A percentile compares a stretch with the other conserved stretches of the same genome.
These are phyloP conservation scores for Yponomeuta plumbellus DNA, from an alignment of 2,888 invertebrate species.

Conservation along the genomic window DNA sequence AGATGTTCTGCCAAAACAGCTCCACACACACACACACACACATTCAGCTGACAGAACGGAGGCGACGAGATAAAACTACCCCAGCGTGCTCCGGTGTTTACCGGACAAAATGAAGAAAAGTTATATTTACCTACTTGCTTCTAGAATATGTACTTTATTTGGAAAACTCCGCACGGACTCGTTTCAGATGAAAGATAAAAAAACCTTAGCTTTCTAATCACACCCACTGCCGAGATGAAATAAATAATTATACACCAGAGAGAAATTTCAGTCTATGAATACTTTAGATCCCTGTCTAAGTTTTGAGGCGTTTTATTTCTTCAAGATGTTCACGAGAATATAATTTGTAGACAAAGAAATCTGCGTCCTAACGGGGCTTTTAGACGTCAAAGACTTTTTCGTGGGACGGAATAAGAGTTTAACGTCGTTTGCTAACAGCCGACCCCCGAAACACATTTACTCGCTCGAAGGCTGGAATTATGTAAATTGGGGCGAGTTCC, in stretches of 20 bases:
- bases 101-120: not conserved
- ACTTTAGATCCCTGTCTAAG: not conserved
- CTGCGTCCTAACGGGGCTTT: not conserved
- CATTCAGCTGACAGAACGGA: not conserved
- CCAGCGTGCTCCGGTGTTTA: not conserved
- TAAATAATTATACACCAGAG: not conserved
- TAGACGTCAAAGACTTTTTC: conserved; percentile 4
- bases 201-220: too few species aligned
- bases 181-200: too few species aligned
- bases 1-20: not conserved
- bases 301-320: too few species aligned
- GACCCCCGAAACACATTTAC: conserved; percentile 15
- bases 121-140: not conserved
- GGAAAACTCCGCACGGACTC: not conserved
- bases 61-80: not conserved
- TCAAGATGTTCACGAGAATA: too few species aligned
- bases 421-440: conserved; percentile 6
- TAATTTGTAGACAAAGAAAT: not conserved
- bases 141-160: not conserved
- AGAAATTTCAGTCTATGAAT: not conserved
- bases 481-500: conserved; percentile 33
- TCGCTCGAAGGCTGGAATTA: conserved; percentile 38
- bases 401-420: not conserved
- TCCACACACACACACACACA: not conserved
- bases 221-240: too few species aligned